phyloP scores from a whole-genome alignment of 2,113 vertebrate genomes.

The Poecile atricapillus region DNA sequence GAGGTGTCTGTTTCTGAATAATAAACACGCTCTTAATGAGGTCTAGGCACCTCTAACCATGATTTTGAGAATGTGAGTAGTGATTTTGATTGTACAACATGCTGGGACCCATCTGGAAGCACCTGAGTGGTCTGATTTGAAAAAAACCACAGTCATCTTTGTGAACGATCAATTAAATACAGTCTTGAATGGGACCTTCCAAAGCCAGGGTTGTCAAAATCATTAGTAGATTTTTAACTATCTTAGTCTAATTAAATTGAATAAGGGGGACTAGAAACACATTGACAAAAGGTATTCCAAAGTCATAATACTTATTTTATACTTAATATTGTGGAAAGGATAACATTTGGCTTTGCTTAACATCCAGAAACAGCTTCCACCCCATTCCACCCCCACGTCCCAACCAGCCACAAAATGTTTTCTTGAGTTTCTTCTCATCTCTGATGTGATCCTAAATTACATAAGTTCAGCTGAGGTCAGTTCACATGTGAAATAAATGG shows the following conservation, averaged over 20 bases:
- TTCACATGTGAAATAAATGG: neutral
- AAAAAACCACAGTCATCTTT: neutral
- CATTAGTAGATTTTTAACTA: neutral
- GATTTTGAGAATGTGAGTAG: neutral
- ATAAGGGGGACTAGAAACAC: neutral
- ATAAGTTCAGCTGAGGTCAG: neutral
- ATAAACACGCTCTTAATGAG: slow-evolving; percentile 16
- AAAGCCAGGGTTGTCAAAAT: neutral
- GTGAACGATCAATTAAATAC: neutral
- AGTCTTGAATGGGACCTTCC: neutral
- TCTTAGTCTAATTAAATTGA: neutral
- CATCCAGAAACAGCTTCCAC: neutral
- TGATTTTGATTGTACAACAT: neutral
- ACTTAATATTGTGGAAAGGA: neutral
- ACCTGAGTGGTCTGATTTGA: neutral
- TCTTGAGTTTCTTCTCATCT: neutral
- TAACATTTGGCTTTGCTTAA: neutral
- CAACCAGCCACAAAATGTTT: neutral
- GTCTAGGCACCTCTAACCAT: neutral
- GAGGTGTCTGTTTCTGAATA: neutral
- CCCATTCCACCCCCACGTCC: rapidly evolving
- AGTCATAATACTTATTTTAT: neutral
- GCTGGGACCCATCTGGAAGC: slow-evolving; percentile 25
- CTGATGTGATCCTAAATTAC: neutral
- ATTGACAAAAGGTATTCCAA: neutral